Conservation (phyloP, 2,888 invertebrate species). For the Hetaerina titia region DNA sequence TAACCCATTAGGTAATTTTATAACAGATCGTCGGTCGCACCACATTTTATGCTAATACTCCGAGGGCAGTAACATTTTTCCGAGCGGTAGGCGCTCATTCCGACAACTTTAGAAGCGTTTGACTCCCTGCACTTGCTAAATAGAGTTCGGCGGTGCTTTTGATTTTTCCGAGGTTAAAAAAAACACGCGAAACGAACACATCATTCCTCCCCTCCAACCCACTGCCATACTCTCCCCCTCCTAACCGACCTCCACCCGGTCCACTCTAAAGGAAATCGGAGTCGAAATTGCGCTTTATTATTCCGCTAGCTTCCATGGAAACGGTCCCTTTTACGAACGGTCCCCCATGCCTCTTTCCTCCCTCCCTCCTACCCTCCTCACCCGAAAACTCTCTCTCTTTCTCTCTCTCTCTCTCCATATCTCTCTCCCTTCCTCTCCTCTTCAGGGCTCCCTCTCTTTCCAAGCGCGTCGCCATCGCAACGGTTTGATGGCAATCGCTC, state of each 20-base stretch:
- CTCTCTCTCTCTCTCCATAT: slow-evolving; percentile 44
- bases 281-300: slow-evolving; percentile 25
- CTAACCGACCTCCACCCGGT: background rate
- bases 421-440: background rate
- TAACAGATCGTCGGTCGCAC: background rate
- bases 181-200: background rate
- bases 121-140: background rate
- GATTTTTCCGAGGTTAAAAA: background rate
- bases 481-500: slow-evolving; percentile 50
- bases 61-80: background rate
- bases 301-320: slow-evolving; percentile 22
- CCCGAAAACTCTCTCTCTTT: background rate
- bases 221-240: background rate
- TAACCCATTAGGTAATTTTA: too few species aligned
- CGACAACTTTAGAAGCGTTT: background rate
- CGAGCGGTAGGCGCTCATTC: background rate
- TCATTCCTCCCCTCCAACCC: background rate
- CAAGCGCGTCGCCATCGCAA: background rate
- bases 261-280: background rate
- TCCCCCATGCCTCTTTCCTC: background rate
- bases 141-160: background rate
- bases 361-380: background rate
- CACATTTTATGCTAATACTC: background rate
- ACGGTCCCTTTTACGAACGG: background rate
- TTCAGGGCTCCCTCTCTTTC: background rate